Percentiles rank a stretch among this genome's conserved stretches.
These are phyloP conservation scores for Selene dorsalis DNA, from an alignment of 2,797 vertebrate genomes.

Conservation along the genomic window DNA sequence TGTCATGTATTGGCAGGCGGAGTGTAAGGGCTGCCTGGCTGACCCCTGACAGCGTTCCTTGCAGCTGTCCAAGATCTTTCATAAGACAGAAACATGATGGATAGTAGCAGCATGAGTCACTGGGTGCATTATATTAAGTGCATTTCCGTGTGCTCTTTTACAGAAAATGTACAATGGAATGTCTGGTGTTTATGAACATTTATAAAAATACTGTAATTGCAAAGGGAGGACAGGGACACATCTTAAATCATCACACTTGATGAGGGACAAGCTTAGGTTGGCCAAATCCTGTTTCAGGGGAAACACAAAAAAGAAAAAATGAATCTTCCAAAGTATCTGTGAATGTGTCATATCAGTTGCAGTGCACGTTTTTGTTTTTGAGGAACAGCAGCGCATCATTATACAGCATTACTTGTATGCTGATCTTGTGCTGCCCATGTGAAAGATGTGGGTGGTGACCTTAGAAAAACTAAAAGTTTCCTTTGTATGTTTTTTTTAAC, in stretches of 20 bases:
- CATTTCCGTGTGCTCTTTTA: slow-evolving; percentile 8
- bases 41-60: slow-evolving; percentile 45
- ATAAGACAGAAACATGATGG: slow-evolving; percentile 55
- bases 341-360: not conserved
- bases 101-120: slow-evolving; percentile 47
- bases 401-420: slow-evolving; percentile 19
- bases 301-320: not conserved
- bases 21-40: slow-evolving; percentile 50
- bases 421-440: slow-evolving; percentile 57
- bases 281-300: not conserved
- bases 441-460: slow-evolving; percentile 68
- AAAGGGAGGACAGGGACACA: not conserved
- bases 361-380: not conserved
- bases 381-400: not conserved
- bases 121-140: slow-evolving; percentile 24
- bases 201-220: not conserved
- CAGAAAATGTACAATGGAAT: slow-evolving; percentile 14
- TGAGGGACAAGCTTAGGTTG: not conserved
- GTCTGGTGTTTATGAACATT: not conserved
- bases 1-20: slow-evolving; percentile 66
- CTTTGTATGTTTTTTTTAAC: slow-evolving; percentile 44
- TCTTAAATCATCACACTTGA: not conserved
- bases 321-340: not conserved
- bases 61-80: slow-evolving; percentile 62
- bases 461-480: slow-evolving; percentile 59